phyloP scores from a whole-genome alignment of 1,140 invertebrate species.

The Lucilia sericata region DNA sequence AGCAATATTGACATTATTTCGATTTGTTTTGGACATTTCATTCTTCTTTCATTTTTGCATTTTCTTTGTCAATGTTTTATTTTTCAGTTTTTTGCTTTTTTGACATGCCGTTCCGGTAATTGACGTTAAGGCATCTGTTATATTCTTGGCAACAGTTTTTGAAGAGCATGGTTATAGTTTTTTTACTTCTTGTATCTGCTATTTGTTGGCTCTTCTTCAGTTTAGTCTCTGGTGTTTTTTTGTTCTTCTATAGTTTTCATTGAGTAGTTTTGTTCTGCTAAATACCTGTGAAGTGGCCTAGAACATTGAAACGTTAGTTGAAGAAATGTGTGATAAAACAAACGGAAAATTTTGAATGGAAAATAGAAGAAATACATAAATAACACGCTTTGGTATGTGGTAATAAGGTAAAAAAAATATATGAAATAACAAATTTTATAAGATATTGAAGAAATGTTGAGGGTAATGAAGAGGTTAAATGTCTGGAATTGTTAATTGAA shows the following conservation, averaged over 20 bases:
- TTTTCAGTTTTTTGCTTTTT: not conserved
- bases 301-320: not conserved
- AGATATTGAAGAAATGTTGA: too few species aligned
- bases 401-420: too few species aligned
- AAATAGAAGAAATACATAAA: too few species aligned
- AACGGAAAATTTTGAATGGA: too few species aligned
- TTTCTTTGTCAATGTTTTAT: not conserved
- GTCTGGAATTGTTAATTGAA: too few species aligned
- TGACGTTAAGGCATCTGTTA: slow-evolving; percentile 15
- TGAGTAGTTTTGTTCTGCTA: not conserved
- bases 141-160: not conserved
- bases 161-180: too few species aligned
- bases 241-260: too few species aligned
- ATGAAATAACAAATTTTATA: too few species aligned
- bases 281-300: slow-evolving; percentile 15
- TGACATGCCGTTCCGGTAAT: slow-evolving; percentile 14
- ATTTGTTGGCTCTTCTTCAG: not conserved
- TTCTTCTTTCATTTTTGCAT: not conserved
- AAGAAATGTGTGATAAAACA: not conserved
- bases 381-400: too few species aligned
- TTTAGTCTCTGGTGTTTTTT: not conserved
- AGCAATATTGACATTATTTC: slow-evolving; percentile 3
- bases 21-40: not conserved
- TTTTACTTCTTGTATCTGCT: not conserved
- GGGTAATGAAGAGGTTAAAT: too few species aligned